A percentile compares a stretch with the other conserved stretches of the same genome.
Conservation (phyloP, 2,888 invertebrate genomes). For the Agriopis aurantiaria region DNA sequence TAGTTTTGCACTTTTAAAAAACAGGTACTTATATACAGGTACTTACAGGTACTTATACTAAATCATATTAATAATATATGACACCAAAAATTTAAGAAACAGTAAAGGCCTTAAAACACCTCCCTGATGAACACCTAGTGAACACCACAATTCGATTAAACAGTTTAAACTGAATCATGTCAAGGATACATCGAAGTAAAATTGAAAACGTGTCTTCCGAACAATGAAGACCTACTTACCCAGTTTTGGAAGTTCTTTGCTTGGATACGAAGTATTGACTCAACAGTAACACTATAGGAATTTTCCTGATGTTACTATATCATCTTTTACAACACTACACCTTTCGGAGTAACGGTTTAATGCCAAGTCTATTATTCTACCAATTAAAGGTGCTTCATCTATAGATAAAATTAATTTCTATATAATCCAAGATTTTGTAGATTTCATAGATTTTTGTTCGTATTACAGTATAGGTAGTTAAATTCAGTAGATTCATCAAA, state of each 20-base stretch:
- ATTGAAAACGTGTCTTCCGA: conserved; percentile 9
- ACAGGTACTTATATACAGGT: no score
- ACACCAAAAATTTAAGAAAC: not conserved
- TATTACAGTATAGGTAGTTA: not conserved
- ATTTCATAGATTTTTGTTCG: not conserved
- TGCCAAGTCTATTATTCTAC: not conserved
- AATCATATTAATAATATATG: not conserved
- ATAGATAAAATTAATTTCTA: no score
- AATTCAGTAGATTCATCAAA: no score
- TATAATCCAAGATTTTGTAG: not conserved
- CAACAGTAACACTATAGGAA: conserved; percentile 16
- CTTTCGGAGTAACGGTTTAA: not conserved
- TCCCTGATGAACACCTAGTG: not conserved
- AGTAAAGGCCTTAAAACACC: not conserved
- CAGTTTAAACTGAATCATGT: conserved; percentile 20
- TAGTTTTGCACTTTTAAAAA: not conserved
- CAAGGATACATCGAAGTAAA: conserved; percentile 17
- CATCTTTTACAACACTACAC: not conserved
- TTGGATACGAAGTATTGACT: conserved; percentile 26
- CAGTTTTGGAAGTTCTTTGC: conserved; percentile 11
- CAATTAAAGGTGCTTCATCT: no score
- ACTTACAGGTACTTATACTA: no score
- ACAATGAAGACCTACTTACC: conserved; percentile 31
- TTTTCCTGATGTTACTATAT: not conserved
- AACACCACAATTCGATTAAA: conserved; percentile 12